Evolutionary conservation across 1,140 invertebrate genomes (phyloP).

Genomic region (Euwallacea similis): DNA sequence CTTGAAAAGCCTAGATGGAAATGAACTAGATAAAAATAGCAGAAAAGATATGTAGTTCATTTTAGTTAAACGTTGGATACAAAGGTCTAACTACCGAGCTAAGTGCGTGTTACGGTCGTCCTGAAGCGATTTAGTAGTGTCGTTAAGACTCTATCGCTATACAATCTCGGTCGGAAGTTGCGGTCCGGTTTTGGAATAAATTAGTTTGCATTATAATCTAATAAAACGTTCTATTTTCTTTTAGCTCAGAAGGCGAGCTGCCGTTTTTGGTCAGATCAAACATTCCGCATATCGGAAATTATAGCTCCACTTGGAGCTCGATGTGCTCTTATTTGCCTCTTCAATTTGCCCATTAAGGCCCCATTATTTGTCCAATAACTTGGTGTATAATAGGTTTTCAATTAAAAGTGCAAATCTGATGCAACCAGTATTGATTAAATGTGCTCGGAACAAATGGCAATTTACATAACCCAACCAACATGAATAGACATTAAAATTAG

Average conservation of each 20-base stretch:
- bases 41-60: slow-evolving; percentile 29
- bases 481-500: no score
- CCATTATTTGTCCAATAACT: no score
- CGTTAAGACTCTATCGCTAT: slow-evolving; percentile 32
- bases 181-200: slow-evolving; percentile 42
- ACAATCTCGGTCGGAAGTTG: slow-evolving; percentile 42
- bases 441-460: no score
- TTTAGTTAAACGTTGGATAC: slow-evolving; percentile 35
- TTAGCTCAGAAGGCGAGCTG: slow-evolving; percentile 26
- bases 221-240: slow-evolving; percentile 39
- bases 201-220: slow-evolving; percentile 41
- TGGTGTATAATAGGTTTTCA: no score
- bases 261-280: slow-evolving; percentile 31
- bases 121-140: slow-evolving; percentile 32
- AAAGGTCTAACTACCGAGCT: slow-evolving; percentile 34
- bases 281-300: slow-evolving; percentile 15
- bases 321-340: not conserved
- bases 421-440: no score
- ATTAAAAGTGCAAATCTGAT: no score
- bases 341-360: no score
- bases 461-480: no score
- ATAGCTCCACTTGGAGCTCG: not conserved
- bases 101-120: slow-evolving; percentile 35
- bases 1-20: slow-evolving; percentile 25
- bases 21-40: slow-evolving; percentile 29